phyloP scores from a whole-genome alignment of 2,888 invertebrate species.

The Cataglyphis altisquamis region DNA sequence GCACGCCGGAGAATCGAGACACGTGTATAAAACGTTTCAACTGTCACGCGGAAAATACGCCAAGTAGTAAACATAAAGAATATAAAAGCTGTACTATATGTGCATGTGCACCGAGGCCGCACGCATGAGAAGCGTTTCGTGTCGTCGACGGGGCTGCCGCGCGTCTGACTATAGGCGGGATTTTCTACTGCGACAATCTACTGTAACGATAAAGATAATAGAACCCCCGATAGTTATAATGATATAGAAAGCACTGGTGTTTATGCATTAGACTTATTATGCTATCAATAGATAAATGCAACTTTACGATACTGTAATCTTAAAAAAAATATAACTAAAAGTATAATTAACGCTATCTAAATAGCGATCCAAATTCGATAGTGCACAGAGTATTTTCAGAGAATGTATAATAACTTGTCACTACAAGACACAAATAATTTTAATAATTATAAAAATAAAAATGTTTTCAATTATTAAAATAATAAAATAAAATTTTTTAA shows the following conservation, averaged over 20 bases:
- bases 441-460: no score
- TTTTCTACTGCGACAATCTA: constrained; percentile 34
- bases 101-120: not conserved
- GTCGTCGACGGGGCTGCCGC: constrained; percentile 1
- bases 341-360: constrained; percentile 3
- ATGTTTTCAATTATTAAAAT: no score
- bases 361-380: not conserved
- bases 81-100: not conserved
- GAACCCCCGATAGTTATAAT: not conserved
- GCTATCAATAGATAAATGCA: not conserved
- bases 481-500: no score
- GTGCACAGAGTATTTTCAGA: not conserved
- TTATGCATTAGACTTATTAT: not conserved
- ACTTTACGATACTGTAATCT: not conserved
- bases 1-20: constrained; percentile 59
- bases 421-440: not conserved
- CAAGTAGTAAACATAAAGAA: constrained; percentile 33
- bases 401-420: not conserved
- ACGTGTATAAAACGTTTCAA: constrained; percentile 57
- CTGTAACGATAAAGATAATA: not conserved
- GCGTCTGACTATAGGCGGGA: constrained; percentile 23
- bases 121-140: constrained; percentile 15
- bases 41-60: constrained; percentile 45
- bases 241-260: not conserved
- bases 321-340: not conserved